A percentile compares a stretch with the other conserved stretches of the same genome.
Evolutionary conservation across 2,113 vertebrate species (phyloP).

Genomic region (Vireo altiloquus): DNA sequence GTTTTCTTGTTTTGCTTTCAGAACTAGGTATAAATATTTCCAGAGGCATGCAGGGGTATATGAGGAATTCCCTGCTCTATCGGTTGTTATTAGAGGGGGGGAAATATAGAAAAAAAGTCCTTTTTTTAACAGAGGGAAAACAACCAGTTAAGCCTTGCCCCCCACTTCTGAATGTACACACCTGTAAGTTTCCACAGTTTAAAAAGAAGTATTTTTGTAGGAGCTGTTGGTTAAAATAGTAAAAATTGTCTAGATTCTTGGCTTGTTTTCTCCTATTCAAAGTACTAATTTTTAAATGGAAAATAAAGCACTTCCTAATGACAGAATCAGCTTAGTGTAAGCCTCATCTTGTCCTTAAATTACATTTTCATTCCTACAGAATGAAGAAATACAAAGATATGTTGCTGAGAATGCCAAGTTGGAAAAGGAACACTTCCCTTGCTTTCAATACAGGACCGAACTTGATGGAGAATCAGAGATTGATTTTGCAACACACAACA

Average conservation of each 20-base stretch:
- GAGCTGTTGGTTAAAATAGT: not conserved
- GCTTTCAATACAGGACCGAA: not conserved
- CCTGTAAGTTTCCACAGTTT: not conserved
- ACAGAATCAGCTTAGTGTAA: not conserved
- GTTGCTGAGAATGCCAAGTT: not conserved
- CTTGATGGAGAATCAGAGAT: not conserved
- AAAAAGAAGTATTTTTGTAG: not conserved
- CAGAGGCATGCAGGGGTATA: not conserved
- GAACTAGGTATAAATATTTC: not conserved
- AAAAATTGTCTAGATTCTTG: not conserved
- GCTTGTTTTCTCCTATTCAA: not conserved
- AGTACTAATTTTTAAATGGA: not conserved
- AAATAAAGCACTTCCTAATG: not conserved
- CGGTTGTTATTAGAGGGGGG: not conserved
- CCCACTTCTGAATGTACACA: not conserved
- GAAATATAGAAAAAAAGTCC: not conserved
- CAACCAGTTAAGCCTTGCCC: not conserved
- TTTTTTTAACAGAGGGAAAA: not conserved
- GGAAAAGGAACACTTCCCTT: not conserved
- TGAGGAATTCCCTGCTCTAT: not conserved
- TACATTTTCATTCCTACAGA: conserved; percentile 3
- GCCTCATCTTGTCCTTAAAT: conserved; percentile 22
- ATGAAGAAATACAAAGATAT: conserved; percentile 24
- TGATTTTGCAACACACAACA: not conserved
- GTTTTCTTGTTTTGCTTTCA: not conserved